These are phyloP conservation scores for Caenorhabditis sp. DNA, from an alignment of 2,888 invertebrate species.

Conservation along the genomic window DNA sequence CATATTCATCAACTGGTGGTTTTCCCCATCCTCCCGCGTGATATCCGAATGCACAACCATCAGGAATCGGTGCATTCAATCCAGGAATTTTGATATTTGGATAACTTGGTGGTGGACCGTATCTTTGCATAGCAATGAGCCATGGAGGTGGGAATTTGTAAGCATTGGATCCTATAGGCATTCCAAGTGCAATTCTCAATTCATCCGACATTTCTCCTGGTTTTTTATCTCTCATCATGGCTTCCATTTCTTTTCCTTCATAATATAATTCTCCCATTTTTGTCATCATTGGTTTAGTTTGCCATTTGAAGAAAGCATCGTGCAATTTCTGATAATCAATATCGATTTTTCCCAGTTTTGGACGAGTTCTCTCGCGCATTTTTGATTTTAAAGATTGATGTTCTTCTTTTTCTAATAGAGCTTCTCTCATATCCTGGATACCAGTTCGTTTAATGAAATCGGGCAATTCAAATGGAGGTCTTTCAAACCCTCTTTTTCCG, in stretches of 20 bases:
- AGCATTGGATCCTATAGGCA: conserved; percentile 89
- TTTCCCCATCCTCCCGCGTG: conserved; percentile 99
- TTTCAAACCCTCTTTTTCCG: conserved; percentile 97
- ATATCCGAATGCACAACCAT: conserved; percentile 92
- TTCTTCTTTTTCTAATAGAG: conserved; percentile 90
- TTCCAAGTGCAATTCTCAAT: conserved; percentile 91
- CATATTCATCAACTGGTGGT: conserved; percentile 97
- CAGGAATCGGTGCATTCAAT: conserved; percentile 96
- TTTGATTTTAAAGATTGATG: conserved; percentile 80
- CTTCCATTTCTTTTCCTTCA: conserved; percentile 90
- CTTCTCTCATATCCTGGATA: conserved; percentile 95
- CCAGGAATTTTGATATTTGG: conserved; percentile 93
- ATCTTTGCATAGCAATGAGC: conserved; percentile 95
- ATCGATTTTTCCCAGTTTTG: conserved; percentile 98
- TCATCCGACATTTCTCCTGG: conserved; percentile 97
- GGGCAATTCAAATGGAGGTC: conserved; percentile 96
- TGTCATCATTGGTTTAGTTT: conserved; percentile 98
- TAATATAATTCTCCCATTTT: conserved; percentile 98
- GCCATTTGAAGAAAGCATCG: conserved; percentile 99
- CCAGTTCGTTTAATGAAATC: conserved; percentile 98
- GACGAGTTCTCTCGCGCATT: conserved; percentile 85
- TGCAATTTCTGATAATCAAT: conserved; percentile 99
- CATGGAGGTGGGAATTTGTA: conserved; percentile 85
- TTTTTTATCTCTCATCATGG: conserved; percentile 94
- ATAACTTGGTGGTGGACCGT: conserved; percentile 98